Evolutionary conservation across 2,113 vertebrate genomes (phyloP).

Genomic region (Gracilinanus agilis): DNA sequence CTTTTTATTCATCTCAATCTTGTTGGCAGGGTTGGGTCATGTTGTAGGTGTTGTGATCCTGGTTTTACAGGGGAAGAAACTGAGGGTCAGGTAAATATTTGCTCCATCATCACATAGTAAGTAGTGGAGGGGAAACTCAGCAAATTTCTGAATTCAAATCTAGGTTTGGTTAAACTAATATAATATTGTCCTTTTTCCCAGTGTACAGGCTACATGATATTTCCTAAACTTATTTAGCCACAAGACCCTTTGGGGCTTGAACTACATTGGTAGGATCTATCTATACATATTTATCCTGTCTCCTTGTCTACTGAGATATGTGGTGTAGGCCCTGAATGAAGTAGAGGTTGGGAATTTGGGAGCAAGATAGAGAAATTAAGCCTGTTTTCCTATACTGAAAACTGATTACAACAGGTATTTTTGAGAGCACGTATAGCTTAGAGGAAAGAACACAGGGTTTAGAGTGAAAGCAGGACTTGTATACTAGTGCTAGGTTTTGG

Average conservation of each 20-base stretch:
- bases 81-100: background rate
- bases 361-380: background rate
- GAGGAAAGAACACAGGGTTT: background rate
- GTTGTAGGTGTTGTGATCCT: background rate
- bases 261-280: background rate
- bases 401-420: background rate
- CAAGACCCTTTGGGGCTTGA: background rate
- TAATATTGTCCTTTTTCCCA: background rate
- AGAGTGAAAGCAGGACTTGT: background rate
- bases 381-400: background rate
- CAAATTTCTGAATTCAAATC: background rate
- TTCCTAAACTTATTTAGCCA: background rate
- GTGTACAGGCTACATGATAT: background rate
- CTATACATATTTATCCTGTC: background rate
- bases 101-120: background rate
- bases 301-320: background rate
- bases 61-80: background rate
- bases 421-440: background rate
- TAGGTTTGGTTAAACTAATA: background rate
- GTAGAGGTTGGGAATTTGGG: background rate
- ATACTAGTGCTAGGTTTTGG: background rate
- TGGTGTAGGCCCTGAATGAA: background rate
- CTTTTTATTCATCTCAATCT: background rate
- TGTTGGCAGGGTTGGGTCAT: background rate
- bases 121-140: background rate